Base-by-base conservation (phyloP, 1,140 invertebrate genomes). In the Zeugodacus cucurbitae region DNA sequence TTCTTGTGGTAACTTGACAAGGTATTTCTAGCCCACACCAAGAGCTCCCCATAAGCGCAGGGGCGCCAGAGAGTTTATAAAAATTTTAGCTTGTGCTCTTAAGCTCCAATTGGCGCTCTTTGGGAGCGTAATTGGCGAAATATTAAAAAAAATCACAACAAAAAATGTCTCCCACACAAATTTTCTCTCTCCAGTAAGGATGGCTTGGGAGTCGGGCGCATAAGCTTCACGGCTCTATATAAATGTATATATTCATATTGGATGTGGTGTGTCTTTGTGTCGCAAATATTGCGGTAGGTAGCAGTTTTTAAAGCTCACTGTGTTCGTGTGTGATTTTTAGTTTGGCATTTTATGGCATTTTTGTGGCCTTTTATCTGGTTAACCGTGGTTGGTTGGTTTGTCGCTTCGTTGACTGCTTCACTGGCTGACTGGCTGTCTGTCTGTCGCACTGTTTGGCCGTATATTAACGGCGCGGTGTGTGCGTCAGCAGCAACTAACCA, bases 311-410 rank as follows among this genome's bases (percentile, higher is more conserved):
- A 82, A 82, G 74, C 41, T 44, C n/a, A 48, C n/a, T 44, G 20
- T 29, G n/a, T 82, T 82, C 41, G 20, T 82, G 74, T 88, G 89
- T 88, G 88, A 89, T 91, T 91, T 92, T 92, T 92, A 92, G 92
- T 93, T 93, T 92, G 91, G 91, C 90, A 93, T 93, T 92, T 92
- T 91, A 92, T 92, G 92, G 92, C 92, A 93, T 93, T 93, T 93
- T 93, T 93, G 92, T 93, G 92, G 92, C 92, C 92, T 92, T 93
- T 93, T 93, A 89, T 93, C 91, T 93, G 92, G 92, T 93, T 93
- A 93, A 93, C 92, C 92, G 90, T 92, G 90, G 91, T 92, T 92
- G 92, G 92, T 92, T 91, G 74, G 74, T 37, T 14, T 29, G 32
- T 82, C 10, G 41, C 7, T 48, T 82, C 6, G 41, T n/a, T 74